These are phyloP conservation scores for Mus spretus DNA, from an alignment of 2,797 vertebrate genomes.

Conservation along the genomic window DNA sequence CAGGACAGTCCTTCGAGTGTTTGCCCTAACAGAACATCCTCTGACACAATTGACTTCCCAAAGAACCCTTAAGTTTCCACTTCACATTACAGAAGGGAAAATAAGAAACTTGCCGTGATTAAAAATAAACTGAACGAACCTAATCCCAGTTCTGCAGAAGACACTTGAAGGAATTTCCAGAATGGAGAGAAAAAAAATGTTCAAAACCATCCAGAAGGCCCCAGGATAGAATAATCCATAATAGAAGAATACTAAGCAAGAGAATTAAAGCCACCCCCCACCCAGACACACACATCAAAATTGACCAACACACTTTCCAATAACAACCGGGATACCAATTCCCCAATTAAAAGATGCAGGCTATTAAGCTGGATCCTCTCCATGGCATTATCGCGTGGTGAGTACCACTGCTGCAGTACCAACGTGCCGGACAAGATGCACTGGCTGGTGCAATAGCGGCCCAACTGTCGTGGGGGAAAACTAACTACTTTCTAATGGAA, in stretches of 20 bases:
- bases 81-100: neutral
- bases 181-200: neutral
- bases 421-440: neutral
- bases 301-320: neutral
- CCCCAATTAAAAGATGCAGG: neutral
- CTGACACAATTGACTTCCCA: neutral
- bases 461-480: too few relatives aligned
- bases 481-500: neutral
- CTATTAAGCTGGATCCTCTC: too few relatives aligned
- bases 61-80: neutral
- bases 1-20: neutral
- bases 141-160: neutral
- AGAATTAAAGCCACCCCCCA: neutral
- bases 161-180: neutral
- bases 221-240: neutral
- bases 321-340: neutral
- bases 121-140: neutral
- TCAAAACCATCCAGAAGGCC: too few relatives aligned
- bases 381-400: accelerated
- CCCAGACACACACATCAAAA: neutral
- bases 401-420: neutral
- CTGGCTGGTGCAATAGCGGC: neutral
- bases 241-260: neutral
- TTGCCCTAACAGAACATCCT: neutral
- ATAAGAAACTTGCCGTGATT: neutral